phyloP scores from a whole-genome alignment of 1,140 invertebrate genomes.

The Pseudomyrmex concolor region DNA sequence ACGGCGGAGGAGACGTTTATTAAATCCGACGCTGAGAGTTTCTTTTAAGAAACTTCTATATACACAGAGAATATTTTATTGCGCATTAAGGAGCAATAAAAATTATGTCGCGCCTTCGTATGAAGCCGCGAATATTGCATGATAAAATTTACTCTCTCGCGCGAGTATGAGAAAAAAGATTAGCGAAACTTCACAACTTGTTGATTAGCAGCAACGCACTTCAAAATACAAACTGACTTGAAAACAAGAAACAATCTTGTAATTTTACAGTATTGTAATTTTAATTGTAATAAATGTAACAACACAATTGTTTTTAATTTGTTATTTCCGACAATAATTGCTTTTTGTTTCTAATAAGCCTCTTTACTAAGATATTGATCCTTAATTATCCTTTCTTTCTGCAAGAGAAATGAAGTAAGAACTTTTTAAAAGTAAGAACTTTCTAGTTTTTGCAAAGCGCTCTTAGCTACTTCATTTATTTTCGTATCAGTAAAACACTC shows the following conservation, averaged over 20 bases:
- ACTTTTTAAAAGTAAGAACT: constrained; percentile 49
- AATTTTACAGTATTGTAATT: no score
- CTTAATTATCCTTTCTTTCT: constrained; percentile 1
- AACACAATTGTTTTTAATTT: constrained; percentile 56
- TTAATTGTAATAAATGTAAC: not conserved
- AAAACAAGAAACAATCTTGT: not conserved
- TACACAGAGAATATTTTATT: constrained; percentile 47
- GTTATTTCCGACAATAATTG: constrained; percentile 51
- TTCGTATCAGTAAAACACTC: constrained; percentile 45
- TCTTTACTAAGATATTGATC: constrained; percentile 56
- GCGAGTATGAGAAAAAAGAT: not conserved
- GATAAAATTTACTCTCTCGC: not conserved
- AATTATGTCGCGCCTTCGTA: constrained; percentile 29
- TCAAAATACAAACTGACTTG: constrained; percentile 13
- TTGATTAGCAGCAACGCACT: not conserved
- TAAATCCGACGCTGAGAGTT: constrained; percentile 45
- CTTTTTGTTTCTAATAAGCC: constrained; percentile 11
- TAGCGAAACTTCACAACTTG: not conserved
- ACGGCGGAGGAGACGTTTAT: constrained; percentile 41
- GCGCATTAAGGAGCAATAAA: constrained; percentile 29
- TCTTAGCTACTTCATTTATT: constrained; percentile 37
- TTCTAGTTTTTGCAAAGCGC: constrained; percentile 36
- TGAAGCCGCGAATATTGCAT: not conserved
- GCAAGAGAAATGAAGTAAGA: not conserved
- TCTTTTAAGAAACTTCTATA: constrained; percentile 41